Percentiles rank a stretch among this genome's conserved stretches.
Evolutionary conservation across 2,888 invertebrate genomes (phyloP).

Genomic region (Cheilosia urbana): DNA sequence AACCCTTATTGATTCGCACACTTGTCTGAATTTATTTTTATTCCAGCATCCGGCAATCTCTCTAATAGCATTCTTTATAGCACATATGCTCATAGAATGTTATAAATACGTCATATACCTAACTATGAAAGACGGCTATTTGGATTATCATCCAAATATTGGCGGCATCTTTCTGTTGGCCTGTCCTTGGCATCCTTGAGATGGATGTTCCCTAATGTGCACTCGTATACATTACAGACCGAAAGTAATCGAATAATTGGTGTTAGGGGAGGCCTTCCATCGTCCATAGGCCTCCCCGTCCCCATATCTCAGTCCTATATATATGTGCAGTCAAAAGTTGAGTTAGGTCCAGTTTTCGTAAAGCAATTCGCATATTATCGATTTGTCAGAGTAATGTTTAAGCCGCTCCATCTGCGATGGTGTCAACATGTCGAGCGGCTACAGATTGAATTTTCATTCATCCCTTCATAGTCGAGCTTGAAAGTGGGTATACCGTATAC

Average conservation of each 20-base stretch:
- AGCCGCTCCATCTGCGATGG: constrained; percentile 62
- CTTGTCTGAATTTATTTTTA: constrained; percentile 65
- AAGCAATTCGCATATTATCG: constrained; percentile 40
- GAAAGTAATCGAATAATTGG: constrained; percentile 9
- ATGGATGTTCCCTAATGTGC: not conserved
- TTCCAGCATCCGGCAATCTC: constrained; percentile 58
- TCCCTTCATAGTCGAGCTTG: constrained; percentile 53
- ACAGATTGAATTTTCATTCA: constrained; percentile 74
- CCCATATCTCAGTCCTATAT: not conserved
- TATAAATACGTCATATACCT: constrained; percentile 45
- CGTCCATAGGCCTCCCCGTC: no score
- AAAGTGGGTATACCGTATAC: not conserved
- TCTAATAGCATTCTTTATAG: constrained; percentile 73
- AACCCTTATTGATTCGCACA: constrained; percentile 52
- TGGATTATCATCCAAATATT: constrained; percentile 47
- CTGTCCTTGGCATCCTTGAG: not conserved
- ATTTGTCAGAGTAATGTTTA: constrained; percentile 49
- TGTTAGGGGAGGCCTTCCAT: not conserved
- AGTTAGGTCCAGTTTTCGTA: constrained; percentile 36
- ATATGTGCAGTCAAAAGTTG: constrained; percentile 4
- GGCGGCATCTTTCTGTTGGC: constrained; percentile 41
- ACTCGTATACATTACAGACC: not conserved
- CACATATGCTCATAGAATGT: constrained; percentile 37
- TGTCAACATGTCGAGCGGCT: constrained; percentile 70
- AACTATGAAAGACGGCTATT: constrained; percentile 31